Percentiles rank a stretch among this genome's conserved stretches.
phyloP scores from a whole-genome alignment of 2,113 vertebrate genomes.

The Pseudorhombus dupliciocellatus region DNA sequence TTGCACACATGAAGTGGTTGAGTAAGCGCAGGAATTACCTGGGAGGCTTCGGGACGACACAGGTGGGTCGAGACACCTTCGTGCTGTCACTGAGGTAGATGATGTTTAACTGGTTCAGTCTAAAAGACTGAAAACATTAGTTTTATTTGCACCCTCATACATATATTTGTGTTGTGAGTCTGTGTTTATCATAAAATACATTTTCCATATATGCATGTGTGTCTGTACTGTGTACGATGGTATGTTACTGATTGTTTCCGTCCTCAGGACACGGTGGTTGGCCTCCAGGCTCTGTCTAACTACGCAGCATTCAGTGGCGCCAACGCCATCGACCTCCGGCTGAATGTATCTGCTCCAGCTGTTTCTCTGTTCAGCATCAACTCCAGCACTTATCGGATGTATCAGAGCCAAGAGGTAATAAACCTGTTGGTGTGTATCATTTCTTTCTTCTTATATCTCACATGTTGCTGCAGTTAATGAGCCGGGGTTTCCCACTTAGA shows the following conservation, averaged over 20 bases:
- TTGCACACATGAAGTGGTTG: conserved; percentile 88
- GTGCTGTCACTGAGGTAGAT: background rate
- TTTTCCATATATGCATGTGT: too few relatives aligned
- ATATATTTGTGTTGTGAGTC: too few relatives aligned
- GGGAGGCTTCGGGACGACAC: conserved; percentile 88
- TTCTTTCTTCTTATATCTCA: background rate
- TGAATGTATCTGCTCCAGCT: conserved; percentile 64
- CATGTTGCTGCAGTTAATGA: background rate
- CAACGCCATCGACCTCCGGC: conserved; percentile 76
- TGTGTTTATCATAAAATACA: too few relatives aligned
- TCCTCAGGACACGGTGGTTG: conserved; percentile 86
- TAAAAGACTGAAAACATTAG: too few relatives aligned
- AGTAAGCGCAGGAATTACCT: conserved; percentile 84
- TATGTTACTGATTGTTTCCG: background rate
- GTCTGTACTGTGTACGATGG: background rate
- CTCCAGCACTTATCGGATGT: conserved; percentile 75
- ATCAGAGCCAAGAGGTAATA: conserved; percentile 82
- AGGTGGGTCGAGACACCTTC: conserved; percentile 75
- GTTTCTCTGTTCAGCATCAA: conserved; percentile 77
- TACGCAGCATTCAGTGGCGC: conserved; percentile 80
- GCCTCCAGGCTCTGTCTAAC: conserved; percentile 86
- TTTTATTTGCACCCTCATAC: too few relatives aligned
- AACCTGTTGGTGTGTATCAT: too few relatives aligned
- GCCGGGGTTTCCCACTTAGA: conserved; percentile 63
- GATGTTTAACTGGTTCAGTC: background rate